These are phyloP conservation scores for Tetheella fluctuosa DNA, from an alignment of 2,888 invertebrate genomes.

Conservation along the genomic window DNA sequence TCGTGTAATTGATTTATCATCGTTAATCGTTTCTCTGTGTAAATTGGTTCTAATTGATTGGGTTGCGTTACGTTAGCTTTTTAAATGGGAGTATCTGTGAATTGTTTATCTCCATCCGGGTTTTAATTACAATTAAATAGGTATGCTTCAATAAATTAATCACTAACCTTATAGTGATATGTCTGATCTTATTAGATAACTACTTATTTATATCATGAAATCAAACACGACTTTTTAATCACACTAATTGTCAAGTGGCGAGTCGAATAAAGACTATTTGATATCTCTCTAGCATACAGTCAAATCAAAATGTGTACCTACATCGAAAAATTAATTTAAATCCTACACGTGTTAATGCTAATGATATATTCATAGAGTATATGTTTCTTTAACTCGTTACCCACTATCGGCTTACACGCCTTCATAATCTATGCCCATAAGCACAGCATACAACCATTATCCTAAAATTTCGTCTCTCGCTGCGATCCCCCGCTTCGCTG, in stretches of 20 bases:
- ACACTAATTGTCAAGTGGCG: too few relatives aligned
- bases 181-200: neutral
- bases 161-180: neutral
- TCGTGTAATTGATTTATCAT: slow-evolving; percentile 71
- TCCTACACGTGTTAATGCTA: slow-evolving; percentile 2
- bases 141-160: neutral
- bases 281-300: neutral
- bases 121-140: slow-evolving; percentile 9
- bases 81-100: slow-evolving; percentile 17
- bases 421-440: slow-evolving; percentile 50
- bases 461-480: slow-evolving; percentile 78
- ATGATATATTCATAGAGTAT: slow-evolving; percentile 14
- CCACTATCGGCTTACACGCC: slow-evolving; percentile 29
- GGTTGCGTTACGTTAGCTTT: slow-evolving; percentile 27
- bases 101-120: slow-evolving; percentile 16
- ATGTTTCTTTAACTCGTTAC: slow-evolving; percentile 15
- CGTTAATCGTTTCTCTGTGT: slow-evolving; percentile 60
- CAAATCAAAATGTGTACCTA: neutral
- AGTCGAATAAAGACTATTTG: neutral
- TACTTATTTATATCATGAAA: neutral
- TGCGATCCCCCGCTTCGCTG: slow-evolving; percentile 71
- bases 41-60: slow-evolving; percentile 38
- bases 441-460: slow-evolving; percentile 63
- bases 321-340: neutral
- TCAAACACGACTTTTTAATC: neutral